Conservation (phyloP, 1,140 invertebrate species). For the Calliphora vicina region DNA sequence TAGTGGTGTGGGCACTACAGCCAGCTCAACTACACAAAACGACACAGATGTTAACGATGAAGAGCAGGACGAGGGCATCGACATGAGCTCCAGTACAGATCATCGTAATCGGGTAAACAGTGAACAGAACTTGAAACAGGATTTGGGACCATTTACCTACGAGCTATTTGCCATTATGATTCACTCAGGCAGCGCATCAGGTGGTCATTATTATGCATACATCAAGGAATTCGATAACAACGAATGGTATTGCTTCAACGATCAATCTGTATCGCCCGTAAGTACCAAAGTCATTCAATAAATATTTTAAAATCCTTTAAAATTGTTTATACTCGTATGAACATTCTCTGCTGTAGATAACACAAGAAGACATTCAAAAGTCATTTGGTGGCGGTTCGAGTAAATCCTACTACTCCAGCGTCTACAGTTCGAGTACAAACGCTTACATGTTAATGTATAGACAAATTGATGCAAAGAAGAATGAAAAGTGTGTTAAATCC, state of each 20-base stretch:
- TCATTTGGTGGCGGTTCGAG: slow-evolving; percentile 81
- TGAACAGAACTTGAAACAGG: slow-evolving; percentile 49
- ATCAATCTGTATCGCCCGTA: slow-evolving; percentile 75
- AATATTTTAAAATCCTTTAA: not conserved
- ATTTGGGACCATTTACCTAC: slow-evolving; percentile 79
- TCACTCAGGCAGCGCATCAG: slow-evolving; percentile 89
- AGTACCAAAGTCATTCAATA: slow-evolving; percentile 41
- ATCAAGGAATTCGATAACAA: slow-evolving; percentile 85
- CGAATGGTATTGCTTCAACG: slow-evolving; percentile 86
- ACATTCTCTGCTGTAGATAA: slow-evolving; percentile 67
- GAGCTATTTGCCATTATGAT: slow-evolving; percentile 94
- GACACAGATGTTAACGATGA: slow-evolving; percentile 63
- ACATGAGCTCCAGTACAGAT: slow-evolving; percentile 70
- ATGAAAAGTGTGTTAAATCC: slow-evolving; percentile 72
- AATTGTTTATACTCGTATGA: not conserved
- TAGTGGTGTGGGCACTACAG: slow-evolving; percentile 57
- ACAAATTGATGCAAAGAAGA: slow-evolving; percentile 77
- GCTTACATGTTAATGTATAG: slow-evolving; percentile 95
- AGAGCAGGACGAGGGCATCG: slow-evolving; percentile 71
- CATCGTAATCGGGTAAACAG: slow-evolving; percentile 54
- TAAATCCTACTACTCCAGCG: slow-evolving; percentile 76
- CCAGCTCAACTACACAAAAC: slow-evolving; percentile 59
- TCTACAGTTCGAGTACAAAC: slow-evolving; percentile 85
- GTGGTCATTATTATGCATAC: slow-evolving; percentile 94
- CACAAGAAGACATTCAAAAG: slow-evolving; percentile 82